Evolutionary conservation across 2,888 invertebrate species (phyloP).

Genomic region (Ophraella communa): DNA sequence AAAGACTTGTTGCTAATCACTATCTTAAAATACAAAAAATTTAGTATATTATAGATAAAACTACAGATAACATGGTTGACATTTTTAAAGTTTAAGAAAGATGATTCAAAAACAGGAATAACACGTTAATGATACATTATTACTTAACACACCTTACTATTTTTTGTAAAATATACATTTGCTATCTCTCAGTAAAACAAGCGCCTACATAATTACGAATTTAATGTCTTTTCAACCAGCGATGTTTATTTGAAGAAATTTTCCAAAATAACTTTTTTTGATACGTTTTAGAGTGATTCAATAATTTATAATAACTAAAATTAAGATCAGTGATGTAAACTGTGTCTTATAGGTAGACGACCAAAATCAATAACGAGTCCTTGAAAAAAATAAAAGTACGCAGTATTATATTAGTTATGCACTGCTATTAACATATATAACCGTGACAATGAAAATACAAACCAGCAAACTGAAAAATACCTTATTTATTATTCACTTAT

Average conservation of each 20-base stretch:
- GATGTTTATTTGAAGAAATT: no score
- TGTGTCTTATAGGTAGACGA: background rate
- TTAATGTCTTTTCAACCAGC: background rate
- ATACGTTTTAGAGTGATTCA: background rate
- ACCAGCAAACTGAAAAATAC: slow-evolving; percentile 10
- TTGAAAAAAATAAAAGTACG: slow-evolving; percentile 15
- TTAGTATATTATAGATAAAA: background rate
- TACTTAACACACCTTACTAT: background rate
- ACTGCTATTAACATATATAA: background rate
- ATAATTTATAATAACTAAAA: background rate
- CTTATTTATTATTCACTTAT: slow-evolving; percentile 27
- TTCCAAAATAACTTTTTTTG: background rate
- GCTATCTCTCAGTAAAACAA: background rate
- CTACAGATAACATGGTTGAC: background rate
- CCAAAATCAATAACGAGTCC: slow-evolving; percentile 25
- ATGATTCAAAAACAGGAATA: background rate
- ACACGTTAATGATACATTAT: background rate
- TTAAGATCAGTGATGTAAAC: background rate
- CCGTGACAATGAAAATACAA: slow-evolving; percentile 1
- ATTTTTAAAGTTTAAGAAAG: background rate
- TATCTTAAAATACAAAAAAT: no score
- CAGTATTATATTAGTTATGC: background rate
- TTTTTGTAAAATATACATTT: background rate
- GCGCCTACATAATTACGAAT: background rate
- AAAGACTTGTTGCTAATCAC: no score